Evolutionary conservation across 2,797 vertebrate species (phyloP), one percentile per base, ranked within the genome.

Genomic region (Alfaro cultratus): DNA sequence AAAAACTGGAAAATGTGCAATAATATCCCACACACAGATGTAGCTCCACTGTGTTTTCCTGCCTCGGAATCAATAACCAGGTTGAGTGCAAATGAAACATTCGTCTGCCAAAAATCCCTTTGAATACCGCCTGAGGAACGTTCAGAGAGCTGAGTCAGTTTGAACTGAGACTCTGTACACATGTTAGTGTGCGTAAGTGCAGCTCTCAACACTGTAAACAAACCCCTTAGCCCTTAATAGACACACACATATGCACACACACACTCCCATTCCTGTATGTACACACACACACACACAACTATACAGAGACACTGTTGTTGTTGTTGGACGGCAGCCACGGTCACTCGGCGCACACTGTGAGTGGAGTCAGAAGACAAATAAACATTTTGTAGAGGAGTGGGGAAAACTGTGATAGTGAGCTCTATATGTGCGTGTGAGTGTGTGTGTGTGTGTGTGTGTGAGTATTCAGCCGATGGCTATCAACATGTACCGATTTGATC

Each of bases 311-410:
- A 62, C 80, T 90, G 93, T 92, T 94, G 88, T 92, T 94, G 88
- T 90, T 92, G 86, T 94, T 95, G 94, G 94, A 95, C 78, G 15
- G 26, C 55, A 89, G 92, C 94, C 94, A 93, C 7, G 62, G 86
- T 88, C 55, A 78, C 88, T 90, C 87, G 16, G 79, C 82, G 71
- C 87, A 87, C 93, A 90, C 87, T 80, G 91, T 91, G 89, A 92
- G 91, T 90, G 91, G 92, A 93, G 92, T 93, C 91, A 93, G 89
- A 92, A 94, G 92, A 94, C 92, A 94, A 94, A 95, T 93, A 95
- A 95, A 94, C 94, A 95, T 78, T 91, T 80, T 82, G 92, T 84
- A 72, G 82, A 92, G 85, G 88, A 94, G 90, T 85, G 86, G 86
- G 79, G 85, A 83, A 87, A 89, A 88, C 85, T 87, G 80, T 72